phyloP scores from a whole-genome alignment of 2,888 invertebrate genomes.

The Limenitis camilla region DNA sequence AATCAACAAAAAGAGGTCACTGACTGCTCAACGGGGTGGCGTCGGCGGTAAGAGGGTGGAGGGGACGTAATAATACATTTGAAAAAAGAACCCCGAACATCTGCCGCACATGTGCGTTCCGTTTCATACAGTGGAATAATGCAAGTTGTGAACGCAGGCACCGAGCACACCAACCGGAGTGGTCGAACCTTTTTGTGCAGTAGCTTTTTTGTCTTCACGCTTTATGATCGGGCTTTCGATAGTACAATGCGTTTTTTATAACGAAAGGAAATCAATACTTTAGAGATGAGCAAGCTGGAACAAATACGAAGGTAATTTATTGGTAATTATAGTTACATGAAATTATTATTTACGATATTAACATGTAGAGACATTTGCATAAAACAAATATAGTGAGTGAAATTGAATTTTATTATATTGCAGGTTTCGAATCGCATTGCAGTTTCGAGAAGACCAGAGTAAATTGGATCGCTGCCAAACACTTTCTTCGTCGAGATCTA shows the following conservation, averaged over 20 bases:
- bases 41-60: conserved; percentile 36
- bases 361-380: too few relatives aligned
- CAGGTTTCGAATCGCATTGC: conserved; percentile 27
- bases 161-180: conserved; percentile 30
- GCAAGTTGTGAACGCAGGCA: conserved; percentile 63
- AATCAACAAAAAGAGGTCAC: conserved; percentile 62
- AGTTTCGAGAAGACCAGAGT: conserved; percentile 56
- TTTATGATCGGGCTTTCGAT: conserved; percentile 64
- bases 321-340: too few relatives aligned
- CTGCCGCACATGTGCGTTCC: conserved; percentile 68
- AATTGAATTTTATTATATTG: conserved; percentile 8
- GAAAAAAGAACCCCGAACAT: conserved; percentile 69
- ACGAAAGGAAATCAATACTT: conserved; percentile 61
- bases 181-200: conserved; percentile 55
- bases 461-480: conserved; percentile 55
- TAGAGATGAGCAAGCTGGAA: too few relatives aligned
- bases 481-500: conserved; percentile 40
- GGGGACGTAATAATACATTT: conserved; percentile 61
- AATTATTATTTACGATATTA: too few relatives aligned
- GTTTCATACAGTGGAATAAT: conserved; percentile 60
- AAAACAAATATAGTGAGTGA: too few relatives aligned
- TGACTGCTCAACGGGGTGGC: conserved; percentile 60
- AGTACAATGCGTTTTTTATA: conserved; percentile 58
- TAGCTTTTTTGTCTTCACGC: conserved; percentile 65
- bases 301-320: too few relatives aligned